Evolutionary conservation across 2,113 vertebrate genomes (phyloP).

Genomic region (Vireo altiloquus): DNA sequence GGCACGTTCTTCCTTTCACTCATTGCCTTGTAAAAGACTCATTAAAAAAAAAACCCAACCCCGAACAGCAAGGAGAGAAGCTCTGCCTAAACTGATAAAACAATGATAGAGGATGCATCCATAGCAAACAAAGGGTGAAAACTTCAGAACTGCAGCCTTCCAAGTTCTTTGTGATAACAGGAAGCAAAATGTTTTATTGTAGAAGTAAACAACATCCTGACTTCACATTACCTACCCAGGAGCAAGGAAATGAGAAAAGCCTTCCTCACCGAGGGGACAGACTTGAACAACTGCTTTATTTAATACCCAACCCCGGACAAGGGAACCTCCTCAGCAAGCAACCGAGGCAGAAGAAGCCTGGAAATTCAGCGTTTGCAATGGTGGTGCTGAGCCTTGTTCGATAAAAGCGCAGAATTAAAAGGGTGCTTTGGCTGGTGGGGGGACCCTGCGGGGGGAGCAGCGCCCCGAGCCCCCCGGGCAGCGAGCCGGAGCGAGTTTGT

Average conservation of each 20-base stretch:
- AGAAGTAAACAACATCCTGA: neutral
- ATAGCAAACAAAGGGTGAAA: neutral
- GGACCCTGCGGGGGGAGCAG: neutral
- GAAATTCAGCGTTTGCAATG: neutral
- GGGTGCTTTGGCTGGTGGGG: neutral
- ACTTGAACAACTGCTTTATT: neutral
- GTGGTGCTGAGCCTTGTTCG: neutral
- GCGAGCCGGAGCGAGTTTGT: neutral
- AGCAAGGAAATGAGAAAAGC: neutral
- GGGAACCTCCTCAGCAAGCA: neutral
- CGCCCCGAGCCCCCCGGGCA: neutral
- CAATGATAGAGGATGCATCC: neutral
- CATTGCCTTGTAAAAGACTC: neutral
- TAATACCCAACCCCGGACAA: neutral
- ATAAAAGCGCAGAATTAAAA: neutral
- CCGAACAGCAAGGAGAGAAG: neutral
- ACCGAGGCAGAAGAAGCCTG: neutral
- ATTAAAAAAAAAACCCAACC: neutral
- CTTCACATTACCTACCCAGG: neutral
- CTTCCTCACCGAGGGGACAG: neutral
- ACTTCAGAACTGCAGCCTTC: neutral
- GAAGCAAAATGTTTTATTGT: slow-evolving; percentile 12
- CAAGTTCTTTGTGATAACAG: neutral
- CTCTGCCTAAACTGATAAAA: neutral
- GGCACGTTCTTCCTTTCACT: neutral